phyloP scores from a whole-genome alignment of 1,140 invertebrate species.

The Eumeta japonica region DNA sequence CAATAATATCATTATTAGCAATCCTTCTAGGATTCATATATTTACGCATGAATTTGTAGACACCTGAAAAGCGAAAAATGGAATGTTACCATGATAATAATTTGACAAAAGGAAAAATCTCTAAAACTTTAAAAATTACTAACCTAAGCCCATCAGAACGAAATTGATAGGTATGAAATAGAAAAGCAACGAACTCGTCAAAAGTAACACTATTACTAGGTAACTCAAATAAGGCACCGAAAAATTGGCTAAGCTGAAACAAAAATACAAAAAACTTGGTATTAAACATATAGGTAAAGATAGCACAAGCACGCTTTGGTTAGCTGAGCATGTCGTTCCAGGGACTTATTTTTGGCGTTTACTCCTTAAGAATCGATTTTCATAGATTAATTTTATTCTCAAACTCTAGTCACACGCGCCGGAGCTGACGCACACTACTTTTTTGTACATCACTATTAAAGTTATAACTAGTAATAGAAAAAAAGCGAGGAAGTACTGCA shows the following conservation, averaged over 20 bases:
- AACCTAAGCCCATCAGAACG: slow-evolving; percentile 70
- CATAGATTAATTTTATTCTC: too few species aligned
- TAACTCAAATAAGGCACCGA: slow-evolving; percentile 93
- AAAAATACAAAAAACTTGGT: too few species aligned
- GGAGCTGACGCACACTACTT: too few species aligned
- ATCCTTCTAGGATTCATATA: slow-evolving; percentile 86
- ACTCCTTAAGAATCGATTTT: too few species aligned
- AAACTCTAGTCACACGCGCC: too few species aligned
- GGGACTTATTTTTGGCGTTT: too few species aligned
- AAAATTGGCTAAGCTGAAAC: slow-evolving; percentile 89
- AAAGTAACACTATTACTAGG: slow-evolving; percentile 74
- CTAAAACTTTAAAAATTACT: slow-evolving; percentile 8
- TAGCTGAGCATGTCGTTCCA: too few species aligned
- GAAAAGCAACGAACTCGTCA: slow-evolving; percentile 67
- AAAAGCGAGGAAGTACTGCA: too few species aligned
- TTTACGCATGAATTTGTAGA: slow-evolving; percentile 93
- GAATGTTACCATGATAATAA: slow-evolving; percentile 3
- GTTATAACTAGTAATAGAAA: too few species aligned
- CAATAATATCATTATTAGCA: slow-evolving; percentile 94
- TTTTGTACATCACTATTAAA: too few species aligned
- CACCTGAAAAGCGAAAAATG: slow-evolving; percentile 71
- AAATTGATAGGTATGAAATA: slow-evolving; percentile 89
- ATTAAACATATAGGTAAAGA: too few species aligned
- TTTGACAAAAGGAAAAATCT: neutral
- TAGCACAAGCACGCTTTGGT: too few species aligned